phyloP scores from a whole-genome alignment of 2,797 vertebrate species.

The Smutsia temminckii region DNA sequence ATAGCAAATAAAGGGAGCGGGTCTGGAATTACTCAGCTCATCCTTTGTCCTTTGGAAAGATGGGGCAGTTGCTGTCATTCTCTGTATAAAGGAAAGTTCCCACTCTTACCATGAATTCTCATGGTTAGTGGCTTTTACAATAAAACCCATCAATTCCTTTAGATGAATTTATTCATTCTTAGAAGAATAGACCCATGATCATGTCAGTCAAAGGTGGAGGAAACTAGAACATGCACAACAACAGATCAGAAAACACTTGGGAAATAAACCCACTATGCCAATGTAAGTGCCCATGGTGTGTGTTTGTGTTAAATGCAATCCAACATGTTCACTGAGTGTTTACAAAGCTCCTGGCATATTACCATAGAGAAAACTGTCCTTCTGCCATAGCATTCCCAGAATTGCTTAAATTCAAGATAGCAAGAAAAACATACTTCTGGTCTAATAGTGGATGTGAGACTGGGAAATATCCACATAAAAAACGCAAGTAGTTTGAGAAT shows the following conservation, averaged over 20 bases:
- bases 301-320: background rate
- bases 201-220: background rate
- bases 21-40: background rate
- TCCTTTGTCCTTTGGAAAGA: background rate
- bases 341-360: background rate
- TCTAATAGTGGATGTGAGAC: background rate
- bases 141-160: background rate
- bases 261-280: background rate
- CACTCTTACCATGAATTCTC: background rate
- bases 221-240: background rate
- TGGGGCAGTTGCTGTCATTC: background rate
- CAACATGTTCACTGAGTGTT: background rate
- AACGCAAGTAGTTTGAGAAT: background rate
- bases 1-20: background rate
- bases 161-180: conserved; percentile 13
- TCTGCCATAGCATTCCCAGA: background rate
- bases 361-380: background rate
- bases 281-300: background rate
- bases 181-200: background rate
- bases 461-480: background rate
- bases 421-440: background rate
- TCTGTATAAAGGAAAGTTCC: background rate
- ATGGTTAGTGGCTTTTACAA: background rate
- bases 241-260: background rate
- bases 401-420: background rate